Evolutionary conservation across 2,797 vertebrate species (phyloP), one percentile per base, ranked within the genome.

Genomic region (Pelobates cultripes): DNA sequence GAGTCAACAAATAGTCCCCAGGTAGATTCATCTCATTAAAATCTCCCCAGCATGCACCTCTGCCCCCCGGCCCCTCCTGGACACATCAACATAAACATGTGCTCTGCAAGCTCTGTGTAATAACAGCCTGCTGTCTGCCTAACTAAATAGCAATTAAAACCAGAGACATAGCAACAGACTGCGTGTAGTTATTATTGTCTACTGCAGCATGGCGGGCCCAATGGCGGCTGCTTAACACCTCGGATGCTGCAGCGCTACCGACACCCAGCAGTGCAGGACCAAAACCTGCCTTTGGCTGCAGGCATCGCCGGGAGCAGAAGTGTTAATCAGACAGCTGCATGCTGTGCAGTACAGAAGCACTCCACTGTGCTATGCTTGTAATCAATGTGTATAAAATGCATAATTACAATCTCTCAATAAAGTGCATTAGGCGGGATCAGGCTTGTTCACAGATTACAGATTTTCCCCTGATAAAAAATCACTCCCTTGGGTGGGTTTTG

Each of bases 111-210:
- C 55, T 63, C 40, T n/a, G 57, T 42, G n/a, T 81, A 81, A 81
- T 81, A 75, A 81, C 67, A 71, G 73, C 55, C 79, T 81, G 66
- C 57, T 12, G 67, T 70, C 73, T 70, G 67, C n/a, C 67, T 76
- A 71, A 81, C 73, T 75, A 81, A 81, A 81, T 72, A 81, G 75
- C 80, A 81, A 81, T 81, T 76, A 81, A 51, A 76, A 76, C 8
- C 73, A 51, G 67, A 75, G 73, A 76, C 73, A 61, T 10, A 41
- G 53, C 53, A 70, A 64, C 53, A 69, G 64, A 63, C 70, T 72
- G 78, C 13, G 57, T 70, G 57, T 61, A 70, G 79, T 81, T 63
- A 81, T 81, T 75, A 81, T 64, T 15, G 70, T 75, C 79, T 81
- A 75, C 42, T 45, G 73, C 72, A 70, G 63, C 63, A 57, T 47